Base-by-base conservation (phyloP, 2,888 invertebrate species). In the Eumerus sabulonum region DNA sequence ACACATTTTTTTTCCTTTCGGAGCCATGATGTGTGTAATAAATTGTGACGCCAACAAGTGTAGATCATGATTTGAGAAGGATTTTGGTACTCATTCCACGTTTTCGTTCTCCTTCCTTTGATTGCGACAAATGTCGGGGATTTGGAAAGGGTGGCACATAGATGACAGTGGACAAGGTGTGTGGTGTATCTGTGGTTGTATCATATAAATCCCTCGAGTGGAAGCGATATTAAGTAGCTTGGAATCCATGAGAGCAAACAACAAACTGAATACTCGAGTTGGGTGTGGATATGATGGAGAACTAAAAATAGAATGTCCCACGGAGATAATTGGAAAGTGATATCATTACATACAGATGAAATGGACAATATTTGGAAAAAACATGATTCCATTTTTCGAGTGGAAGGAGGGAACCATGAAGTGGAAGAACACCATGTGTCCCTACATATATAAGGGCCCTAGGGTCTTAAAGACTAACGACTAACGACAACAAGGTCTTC, bases 31-130 rank as follows among this genome's bases (percentile, higher is more conserved):
- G 63, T 38, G 79, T 64, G 67, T 79, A 74, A 79, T 79, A 79
- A 79, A 79, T 79, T 79, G 63, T 79, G 79, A 79, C 79, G 50
- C 79, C 79, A 74, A 79, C 79, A 79, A 79, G 79, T 79, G 79
- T 74, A 79, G 79, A 79, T 74, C 50, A 60, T 64, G 56, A 70
- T 74, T 67, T 38, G 27, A 19, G 19, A 14, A 59, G 38, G 9
- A 17, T 17, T 53, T 7, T 35, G 11, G 40, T 27, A 27, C 27
- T 27, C 27, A 2, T 4, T 27, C 27, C 27, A 27, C 27, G 27
- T 27, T 27, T 27, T 27, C 27, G 2, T 27, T 17, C 13, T 5
- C 44, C 35, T 57, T 62, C 57, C 35, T 36, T n/a, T 19, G 1
- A 7, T 7, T 27, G 42, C 40, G 19, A 64, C 47, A 64, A 42